Evolutionary conservation across 2,113 vertebrate genomes (phyloP), one percentile per base, ranked within the genome.

Genomic region (Empidonax alnorum): DNA sequence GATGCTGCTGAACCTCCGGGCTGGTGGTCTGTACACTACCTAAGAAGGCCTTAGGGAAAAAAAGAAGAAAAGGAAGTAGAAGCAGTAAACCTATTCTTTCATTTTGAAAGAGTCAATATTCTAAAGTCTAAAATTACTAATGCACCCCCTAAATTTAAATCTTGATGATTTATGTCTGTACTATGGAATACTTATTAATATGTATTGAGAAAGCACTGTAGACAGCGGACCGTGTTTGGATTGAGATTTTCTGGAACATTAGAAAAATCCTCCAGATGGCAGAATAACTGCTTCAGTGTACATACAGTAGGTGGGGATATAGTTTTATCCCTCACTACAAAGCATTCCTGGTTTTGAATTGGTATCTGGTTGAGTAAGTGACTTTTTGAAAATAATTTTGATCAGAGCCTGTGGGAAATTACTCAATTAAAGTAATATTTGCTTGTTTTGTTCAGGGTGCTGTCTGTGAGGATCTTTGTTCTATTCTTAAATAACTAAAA

Each of bases 211-310:
- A 80, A 87, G 1, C 25, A 16, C 8, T 56, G 37, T 66, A 42
- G 20, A 23, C 41, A 91, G 25, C 10, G n/a, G 6, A 41, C 41
- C 23, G 6, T 76, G 52, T 65, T 78, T 56, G 56, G 24, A 63
- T 24, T 56, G 52, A 65, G 50, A 19, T 89, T 91, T 83, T 76
- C 50, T 74, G 82, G 72, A 91, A 52, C 35, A 6, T 61, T 55
- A 56, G 33, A 59, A 76, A 39, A 86, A 46, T 76, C 96, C 96
- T 97, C 92, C 96, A 97, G 97, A 72, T 95, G 96, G 96, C 97
- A 96, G 95, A 94, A 58, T 96, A 84, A 50, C 92, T 90, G 66
- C 77, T 96, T 80, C 85, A 79, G 75, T 93, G 30, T 35, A 39
- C 81, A 27, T 37, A 18, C 65, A 25, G 86, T 56, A 69, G 66